Conservation (phyloP, 2,888 invertebrate genomes). For the Troides helena region DNA sequence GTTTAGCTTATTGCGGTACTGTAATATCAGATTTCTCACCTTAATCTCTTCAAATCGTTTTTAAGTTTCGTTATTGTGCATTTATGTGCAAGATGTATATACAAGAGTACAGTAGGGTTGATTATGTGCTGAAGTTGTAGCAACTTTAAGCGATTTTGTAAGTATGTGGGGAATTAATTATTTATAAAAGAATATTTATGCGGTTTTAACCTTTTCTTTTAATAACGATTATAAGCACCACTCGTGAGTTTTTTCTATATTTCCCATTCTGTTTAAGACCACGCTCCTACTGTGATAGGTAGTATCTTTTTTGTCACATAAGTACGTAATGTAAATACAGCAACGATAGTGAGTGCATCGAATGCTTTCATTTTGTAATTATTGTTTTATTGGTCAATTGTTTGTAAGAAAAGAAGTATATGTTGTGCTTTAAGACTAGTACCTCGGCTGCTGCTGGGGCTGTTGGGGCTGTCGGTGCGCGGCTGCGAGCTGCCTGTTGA, state of each 20-base stretch:
- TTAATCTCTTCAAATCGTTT: not conserved
- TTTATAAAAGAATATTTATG: not conserved
- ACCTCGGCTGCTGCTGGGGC: constrained; percentile 44
- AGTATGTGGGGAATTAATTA: not conserved
- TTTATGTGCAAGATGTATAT: constrained; percentile 4
- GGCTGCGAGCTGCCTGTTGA: constrained; percentile 84
- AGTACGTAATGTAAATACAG: no score
- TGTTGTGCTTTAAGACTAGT: not conserved
- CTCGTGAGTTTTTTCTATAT: no score
- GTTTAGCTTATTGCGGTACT: constrained; percentile 98
- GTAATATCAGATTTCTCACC: constrained; percentile 35
- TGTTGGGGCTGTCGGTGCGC: constrained; percentile 70
- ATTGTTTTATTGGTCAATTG: not conserved
- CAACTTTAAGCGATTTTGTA: not conserved
- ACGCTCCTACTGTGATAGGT: no score
- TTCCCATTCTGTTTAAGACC: no score
- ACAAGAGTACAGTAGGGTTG: not conserved
- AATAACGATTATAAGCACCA: not conserved
- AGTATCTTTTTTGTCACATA: no score
- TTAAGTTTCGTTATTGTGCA: no score
- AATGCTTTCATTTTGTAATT: no score
- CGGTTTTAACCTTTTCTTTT: not conserved
- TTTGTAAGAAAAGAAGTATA: not conserved
- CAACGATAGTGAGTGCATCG: no score
- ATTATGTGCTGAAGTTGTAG: not conserved